Evolutionary conservation across 2,888 invertebrate species (phyloP), one percentile per base, ranked within the genome.

Genomic region (Deilephila elpenor): DNA sequence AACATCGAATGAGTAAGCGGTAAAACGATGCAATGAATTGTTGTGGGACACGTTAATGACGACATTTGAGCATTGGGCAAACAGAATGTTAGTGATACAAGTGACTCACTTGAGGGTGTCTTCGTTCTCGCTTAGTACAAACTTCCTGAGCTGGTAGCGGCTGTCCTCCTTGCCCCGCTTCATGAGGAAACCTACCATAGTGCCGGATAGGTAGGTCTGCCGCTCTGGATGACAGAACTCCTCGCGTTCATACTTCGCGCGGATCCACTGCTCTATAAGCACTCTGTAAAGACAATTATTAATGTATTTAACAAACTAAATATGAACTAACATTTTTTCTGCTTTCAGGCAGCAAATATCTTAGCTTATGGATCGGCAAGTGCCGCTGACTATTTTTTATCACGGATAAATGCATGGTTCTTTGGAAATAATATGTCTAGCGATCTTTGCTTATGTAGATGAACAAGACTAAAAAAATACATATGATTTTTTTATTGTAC

Each of bases 111-210:
- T 97, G 73, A 98, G 93, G 0, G 97, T 97, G 86, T 98, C 98
- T 78, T 98, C 97, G 62, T 96, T 95, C 91, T 98, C 97, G 71
- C 96, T 96, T 59, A 98, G 93, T 59, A 98, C 96, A 91, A 98
- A 98, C 89, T 97, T 97, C 80, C 98, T 95, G 44, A 97, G 96
- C 83, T 97, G 97, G 91, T 97, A 98, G 74, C 97, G 96, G 79
- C 96, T 97, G 89, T 98, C 98, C 88, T 98, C 98, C 90, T 98
- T 98, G 3, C 98, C 98, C 75, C 97, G 95, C 91, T 98, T 98
- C 97, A 97, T 97, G 77, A 98, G 94, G 88, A 97, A 97, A 0
- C 98, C 98, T 89, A 97, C 97, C 97, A 98, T 97, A 71, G 96
- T 95, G 7, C 97, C 97, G 25, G 96, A 96, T 71, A 97, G 96